Conservation (phyloP, 35 echinoderm and acorn worm species). For the Ptychodera flava region DNA sequence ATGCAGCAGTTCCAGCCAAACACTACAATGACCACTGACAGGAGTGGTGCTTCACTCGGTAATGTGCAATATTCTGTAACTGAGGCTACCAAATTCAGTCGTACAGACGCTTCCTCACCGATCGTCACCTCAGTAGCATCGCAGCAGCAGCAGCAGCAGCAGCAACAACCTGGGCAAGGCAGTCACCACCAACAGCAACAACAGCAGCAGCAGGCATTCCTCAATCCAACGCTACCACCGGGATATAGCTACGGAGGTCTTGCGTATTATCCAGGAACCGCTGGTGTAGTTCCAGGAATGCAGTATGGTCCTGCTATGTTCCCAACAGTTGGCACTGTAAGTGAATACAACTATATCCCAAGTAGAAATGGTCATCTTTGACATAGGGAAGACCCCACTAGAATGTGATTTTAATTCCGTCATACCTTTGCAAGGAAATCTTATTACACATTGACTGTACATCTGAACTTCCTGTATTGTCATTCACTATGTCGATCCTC, state of each 20-base stretch:
- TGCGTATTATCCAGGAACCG: slow-evolving; percentile 64
- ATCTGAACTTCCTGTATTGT: no score
- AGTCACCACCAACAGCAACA: slow-evolving; percentile 59
- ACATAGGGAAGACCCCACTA: no score
- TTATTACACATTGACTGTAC: no score
- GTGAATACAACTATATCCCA: not conserved
- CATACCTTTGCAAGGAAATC: no score
- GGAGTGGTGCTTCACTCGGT: slow-evolving; percentile 55
- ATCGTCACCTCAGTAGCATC: slow-evolving; percentile 67
- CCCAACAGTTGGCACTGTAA: slow-evolving; percentile 76
- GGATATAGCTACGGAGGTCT: slow-evolving; percentile 78
- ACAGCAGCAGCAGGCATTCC: slow-evolving; percentile 70
- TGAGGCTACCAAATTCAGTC: slow-evolving; percentile 80
- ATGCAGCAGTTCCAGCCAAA: slow-evolving; percentile 39
- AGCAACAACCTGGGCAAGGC: slow-evolving; percentile 9
- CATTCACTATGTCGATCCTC: no score
- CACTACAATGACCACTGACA: slow-evolving; percentile 64
- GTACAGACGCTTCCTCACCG: slow-evolving; percentile 87
- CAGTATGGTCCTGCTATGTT: slow-evolving; percentile 83
- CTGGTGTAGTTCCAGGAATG: slow-evolving; percentile 64
- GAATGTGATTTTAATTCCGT: no score
- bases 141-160: slow-evolving; percentile 57
- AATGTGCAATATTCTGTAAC: slow-evolving; percentile 78
- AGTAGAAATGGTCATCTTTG: not conserved
- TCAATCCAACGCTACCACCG: slow-evolving; percentile 71